These are phyloP conservation scores for Mycalesis mineus DNA, from an alignment of 2,888 invertebrate genomes.

Conservation along the genomic window DNA sequence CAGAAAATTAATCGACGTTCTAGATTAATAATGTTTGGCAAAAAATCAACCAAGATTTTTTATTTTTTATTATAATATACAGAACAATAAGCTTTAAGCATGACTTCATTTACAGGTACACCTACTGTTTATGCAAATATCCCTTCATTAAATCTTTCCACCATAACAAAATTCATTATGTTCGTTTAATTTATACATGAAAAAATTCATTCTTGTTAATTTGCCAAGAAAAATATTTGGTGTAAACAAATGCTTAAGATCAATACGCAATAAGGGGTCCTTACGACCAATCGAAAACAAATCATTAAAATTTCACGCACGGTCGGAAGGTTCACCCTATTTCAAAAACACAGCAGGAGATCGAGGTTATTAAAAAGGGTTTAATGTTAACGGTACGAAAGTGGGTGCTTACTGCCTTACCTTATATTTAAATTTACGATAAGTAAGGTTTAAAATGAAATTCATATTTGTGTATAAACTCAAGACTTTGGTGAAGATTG, in stretches of 20 bases:
- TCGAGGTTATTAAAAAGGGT: conserved; percentile 1
- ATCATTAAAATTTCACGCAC: conserved; percentile 6
- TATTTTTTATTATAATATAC: neutral
- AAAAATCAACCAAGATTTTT: no score
- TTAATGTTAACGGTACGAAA: neutral
- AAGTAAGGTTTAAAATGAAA: neutral
- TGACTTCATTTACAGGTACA: neutral
- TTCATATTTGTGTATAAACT: no score
- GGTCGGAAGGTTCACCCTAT: neutral
- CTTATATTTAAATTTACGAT: neutral
- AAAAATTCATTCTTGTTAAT: neutral
- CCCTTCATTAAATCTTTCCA: neutral
- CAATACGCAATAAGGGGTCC: neutral
- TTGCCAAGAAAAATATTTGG: conserved; percentile 5
- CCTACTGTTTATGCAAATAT: no score
- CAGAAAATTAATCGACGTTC: no score
- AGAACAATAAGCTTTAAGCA: neutral
- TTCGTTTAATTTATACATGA: neutral
- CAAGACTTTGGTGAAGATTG: no score
- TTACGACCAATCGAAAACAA: conserved; percentile 2
- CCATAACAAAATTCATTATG: neutral
- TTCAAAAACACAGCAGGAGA: neutral
- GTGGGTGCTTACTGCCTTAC: neutral
- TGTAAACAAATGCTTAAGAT: neutral
- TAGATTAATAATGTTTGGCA: no score